phyloP scores from a whole-genome alignment of 2,888 invertebrate genomes.

The Oscheius sp. region DNA sequence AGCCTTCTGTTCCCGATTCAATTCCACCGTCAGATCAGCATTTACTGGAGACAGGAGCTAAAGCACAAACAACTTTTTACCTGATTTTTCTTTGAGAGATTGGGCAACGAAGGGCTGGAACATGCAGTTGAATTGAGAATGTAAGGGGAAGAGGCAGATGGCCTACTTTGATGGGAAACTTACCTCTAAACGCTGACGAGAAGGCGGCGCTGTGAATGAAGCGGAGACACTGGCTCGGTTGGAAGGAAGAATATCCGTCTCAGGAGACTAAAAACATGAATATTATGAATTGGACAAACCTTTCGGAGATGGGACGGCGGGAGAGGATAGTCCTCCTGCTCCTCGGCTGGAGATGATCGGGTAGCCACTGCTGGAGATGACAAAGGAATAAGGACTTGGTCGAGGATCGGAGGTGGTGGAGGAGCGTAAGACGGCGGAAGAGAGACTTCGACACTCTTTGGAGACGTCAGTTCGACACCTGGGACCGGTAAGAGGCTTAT shows the following conservation, averaged over 20 bases:
- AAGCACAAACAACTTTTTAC: neutral
- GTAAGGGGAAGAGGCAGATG: neutral
- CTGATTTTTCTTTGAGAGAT: constrained; percentile 32
- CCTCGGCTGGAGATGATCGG: neutral
- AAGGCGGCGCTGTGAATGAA: constrained; percentile 21
- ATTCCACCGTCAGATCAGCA: constrained; percentile 54
- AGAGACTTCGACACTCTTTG: constrained; percentile 27
- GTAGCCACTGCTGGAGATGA: constrained; percentile 19
- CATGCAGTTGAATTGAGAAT: neutral
- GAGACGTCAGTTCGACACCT: constrained; percentile 36
- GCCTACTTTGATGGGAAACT: constrained; percentile 21
- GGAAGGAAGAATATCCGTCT: constrained; percentile 15
- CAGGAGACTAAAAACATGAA: neutral
- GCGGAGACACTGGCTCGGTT: constrained; percentile 34
- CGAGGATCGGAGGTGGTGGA: constrained; percentile 36
- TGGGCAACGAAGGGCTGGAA: constrained; percentile 38
- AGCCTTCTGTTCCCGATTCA: constrained; percentile 60
- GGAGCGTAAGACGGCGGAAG: constrained; percentile 23
- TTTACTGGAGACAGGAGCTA: neutral
- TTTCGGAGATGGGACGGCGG: constrained; percentile 33
- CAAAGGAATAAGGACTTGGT: constrained; percentile 33
- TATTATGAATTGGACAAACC: too few species aligned
- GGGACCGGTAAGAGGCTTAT: neutral
- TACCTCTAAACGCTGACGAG: constrained; percentile 22
- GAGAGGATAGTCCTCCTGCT: constrained; percentile 34